Base-by-base conservation (phyloP, 2,113 vertebrate species). In the Mohoua ochrocephala region DNA sequence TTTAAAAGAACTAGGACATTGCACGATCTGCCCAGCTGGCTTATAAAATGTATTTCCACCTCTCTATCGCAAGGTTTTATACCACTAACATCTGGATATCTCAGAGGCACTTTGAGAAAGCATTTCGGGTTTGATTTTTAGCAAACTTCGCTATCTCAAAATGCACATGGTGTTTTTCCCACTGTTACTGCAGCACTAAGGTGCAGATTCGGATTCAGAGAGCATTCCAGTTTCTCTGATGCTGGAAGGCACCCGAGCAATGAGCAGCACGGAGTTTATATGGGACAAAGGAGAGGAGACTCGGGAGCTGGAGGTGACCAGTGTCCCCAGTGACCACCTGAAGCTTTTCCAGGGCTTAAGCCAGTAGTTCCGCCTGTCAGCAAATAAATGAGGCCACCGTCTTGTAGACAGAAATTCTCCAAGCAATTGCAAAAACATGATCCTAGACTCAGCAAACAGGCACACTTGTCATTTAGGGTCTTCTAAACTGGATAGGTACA, bases 181-280 rank as follows among this genome's bases (percentile, higher is more conserved):
- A 65, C 47, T 45, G 16, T 20, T 53, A 9, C 37, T 33, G 17
- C 4, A 71, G 79, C 60, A 61, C 42, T 50, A 0, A 35, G 18
- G 44, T 2, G 10, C 24, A 37, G 59, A 73, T 15, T 11, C 27
- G 8, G 54, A 81, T 18, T 1, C 13, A 3, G 6, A 47, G 7
- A 57, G 39, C 1, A 1, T 17, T 45, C 30, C 63, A 26, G 27
- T 26, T 49, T 64, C 27, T 35, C 60, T 50, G 60, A 28, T 8
- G 33, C 23, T 59, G 15, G 73, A 56, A 91, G 39, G 35, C 28
- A 73, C 59, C 15, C 0, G 0, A 73, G 35, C 31, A 67, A 57
- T 1, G 13, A 59, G 26, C 4, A 30, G 28, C n/a, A 33, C 0
- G 0, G 41, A 57, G 15, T 73, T 88, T 15, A 42, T 7, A 17